Percentiles rank a stretch among this genome's conserved stretches.
phyloP scores from a whole-genome alignment of 2,888 invertebrate species.

The Cataglyphis albicans region DNA sequence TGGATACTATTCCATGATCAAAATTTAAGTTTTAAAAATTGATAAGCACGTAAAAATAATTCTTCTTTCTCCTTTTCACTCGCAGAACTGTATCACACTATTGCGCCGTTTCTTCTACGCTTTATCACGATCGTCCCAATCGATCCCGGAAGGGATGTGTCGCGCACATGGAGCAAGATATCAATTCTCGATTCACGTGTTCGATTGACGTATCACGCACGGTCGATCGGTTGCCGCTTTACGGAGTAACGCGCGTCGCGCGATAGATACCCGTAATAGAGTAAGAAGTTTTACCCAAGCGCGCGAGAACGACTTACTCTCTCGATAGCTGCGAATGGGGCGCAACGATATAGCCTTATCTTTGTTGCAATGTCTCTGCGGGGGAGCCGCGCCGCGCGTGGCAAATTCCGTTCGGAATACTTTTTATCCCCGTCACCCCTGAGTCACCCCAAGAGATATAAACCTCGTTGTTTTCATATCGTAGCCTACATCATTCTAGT shows the following conservation, averaged over 20 bases:
- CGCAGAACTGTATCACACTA: not conserved
- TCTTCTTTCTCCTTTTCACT: conserved; percentile 3
- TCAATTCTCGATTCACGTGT: conserved; percentile 44
- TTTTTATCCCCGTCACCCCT: conserved; percentile 29
- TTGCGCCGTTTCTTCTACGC: not conserved
- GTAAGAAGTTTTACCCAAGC: conserved; percentile 68
- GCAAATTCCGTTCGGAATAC: conserved; percentile 72
- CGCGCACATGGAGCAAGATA: not conserved
- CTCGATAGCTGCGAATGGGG: conserved; percentile 60
- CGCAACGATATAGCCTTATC: conserved; percentile 63
- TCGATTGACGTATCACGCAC: conserved; percentile 30
- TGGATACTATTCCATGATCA: not conserved
- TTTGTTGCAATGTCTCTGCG: conserved; percentile 66
- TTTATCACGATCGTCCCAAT: not conserved
- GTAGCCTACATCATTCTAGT: conserved; percentile 2
- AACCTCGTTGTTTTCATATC: not conserved
- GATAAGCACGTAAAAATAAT: not conserved
- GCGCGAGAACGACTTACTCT: conserved; percentile 48
- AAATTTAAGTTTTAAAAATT: not conserved
- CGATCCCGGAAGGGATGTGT: too few relatives aligned
- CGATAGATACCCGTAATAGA: conserved; percentile 55
- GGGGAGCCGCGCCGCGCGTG: conserved; percentile 68
- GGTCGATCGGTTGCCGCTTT: conserved; percentile 29
- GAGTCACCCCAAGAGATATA: conserved; percentile 10
- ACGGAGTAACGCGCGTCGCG: conserved; percentile 26